Conservation (phyloP, 2,113 vertebrate species). For the Urocitellus parryii region DNA sequence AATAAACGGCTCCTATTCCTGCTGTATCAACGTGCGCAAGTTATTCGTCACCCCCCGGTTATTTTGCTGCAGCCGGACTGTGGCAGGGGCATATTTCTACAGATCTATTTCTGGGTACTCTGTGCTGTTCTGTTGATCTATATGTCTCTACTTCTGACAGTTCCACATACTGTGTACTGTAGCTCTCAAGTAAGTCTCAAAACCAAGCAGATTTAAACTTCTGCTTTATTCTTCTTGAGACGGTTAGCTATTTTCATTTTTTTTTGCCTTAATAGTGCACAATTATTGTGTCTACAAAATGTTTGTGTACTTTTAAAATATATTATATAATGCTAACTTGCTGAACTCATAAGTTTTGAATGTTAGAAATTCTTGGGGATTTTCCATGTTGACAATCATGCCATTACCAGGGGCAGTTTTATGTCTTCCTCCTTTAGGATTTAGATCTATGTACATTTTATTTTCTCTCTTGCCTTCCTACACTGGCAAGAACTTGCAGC, state of each 20-base stretch:
- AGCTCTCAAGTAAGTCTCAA: neutral
- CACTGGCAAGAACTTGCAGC: neutral
- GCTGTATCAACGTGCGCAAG: no score
- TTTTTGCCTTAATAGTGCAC: neutral
- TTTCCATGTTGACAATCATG: neutral
- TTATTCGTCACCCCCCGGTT: no score
- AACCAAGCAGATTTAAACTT: neutral
- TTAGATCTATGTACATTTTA: neutral
- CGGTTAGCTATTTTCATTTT: neutral
- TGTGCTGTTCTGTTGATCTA: neutral
- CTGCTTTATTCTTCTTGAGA: neutral
- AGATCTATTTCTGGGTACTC: neutral
- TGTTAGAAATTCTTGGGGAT: neutral
- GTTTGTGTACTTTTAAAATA: neutral
- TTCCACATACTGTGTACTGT: neutral
- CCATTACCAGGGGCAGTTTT: neutral
- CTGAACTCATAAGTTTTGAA: neutral
- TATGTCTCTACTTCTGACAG: neutral
- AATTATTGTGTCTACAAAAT: neutral
- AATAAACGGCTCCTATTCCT: no score
- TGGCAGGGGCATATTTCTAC: neutral
- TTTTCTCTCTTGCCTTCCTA: neutral
- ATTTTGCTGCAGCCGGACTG: no score
- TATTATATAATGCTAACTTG: neutral
- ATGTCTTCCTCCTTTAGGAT: neutral